These are phyloP conservation scores for Drosophila prostipennis DNA, from an alignment of 2,888 invertebrate species.

Conservation along the genomic window DNA sequence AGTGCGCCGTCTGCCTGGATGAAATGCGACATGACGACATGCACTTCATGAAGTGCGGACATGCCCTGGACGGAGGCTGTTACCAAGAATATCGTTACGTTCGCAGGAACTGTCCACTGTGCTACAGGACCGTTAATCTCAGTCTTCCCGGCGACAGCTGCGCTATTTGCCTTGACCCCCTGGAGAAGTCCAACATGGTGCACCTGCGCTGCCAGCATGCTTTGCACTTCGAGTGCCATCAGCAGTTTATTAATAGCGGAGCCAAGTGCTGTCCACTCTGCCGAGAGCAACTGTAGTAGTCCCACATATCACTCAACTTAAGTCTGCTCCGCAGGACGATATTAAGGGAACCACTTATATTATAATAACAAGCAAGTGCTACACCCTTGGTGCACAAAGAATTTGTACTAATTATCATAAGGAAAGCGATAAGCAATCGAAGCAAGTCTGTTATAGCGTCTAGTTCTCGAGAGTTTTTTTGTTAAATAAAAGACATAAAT, in stretches of 20 bases:
- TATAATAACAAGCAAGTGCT: not conserved
- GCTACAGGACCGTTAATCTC: constrained; percentile 16
- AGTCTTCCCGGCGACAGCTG: constrained; percentile 51
- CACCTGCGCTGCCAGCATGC: constrained; percentile 60
- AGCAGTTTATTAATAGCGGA: rapidly evolving
- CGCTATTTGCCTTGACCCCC: constrained; percentile 51
- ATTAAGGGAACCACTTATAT: not conserved
- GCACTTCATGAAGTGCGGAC: constrained; percentile 48
- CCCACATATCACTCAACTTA: not conserved
- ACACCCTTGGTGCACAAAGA: not conserved
- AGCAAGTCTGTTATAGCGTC: constrained; percentile 20
- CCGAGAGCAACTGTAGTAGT: constrained; percentile 1
- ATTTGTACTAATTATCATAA: not conserved
- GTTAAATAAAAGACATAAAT: constrained; percentile 27
- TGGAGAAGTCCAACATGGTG: constrained; percentile 23
- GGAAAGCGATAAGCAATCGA: constrained; percentile 31
- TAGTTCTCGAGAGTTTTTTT: constrained; percentile 25
- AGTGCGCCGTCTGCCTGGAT: constrained; percentile 33
- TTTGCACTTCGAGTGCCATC: constrained; percentile 49
- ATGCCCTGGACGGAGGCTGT: constrained; percentile 54
- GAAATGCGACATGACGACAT: constrained; percentile 23
- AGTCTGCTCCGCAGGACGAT: constrained; percentile 39
- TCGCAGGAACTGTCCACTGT: constrained; percentile 36
- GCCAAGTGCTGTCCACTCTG: constrained; percentile 48
- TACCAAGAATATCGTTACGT: not conserved